These are phyloP conservation scores for Ptiloglossa arizonensis DNA, from an alignment of 1,140 invertebrate genomes.

Conservation along the genomic window DNA sequence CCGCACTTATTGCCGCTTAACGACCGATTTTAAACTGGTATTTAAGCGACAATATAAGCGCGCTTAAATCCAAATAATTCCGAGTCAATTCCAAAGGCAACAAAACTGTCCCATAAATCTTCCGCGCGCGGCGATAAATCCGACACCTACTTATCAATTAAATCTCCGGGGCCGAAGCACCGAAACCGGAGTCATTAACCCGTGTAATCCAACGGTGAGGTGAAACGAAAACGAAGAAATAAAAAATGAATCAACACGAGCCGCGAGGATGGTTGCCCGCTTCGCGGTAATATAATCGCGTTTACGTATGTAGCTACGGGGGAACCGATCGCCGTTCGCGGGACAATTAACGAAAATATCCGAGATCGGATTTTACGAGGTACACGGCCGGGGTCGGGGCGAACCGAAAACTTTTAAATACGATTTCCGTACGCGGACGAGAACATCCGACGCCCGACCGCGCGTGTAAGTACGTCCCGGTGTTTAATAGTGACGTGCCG, in stretches of 20 bases:
- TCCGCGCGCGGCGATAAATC: slow-evolving; percentile 9
- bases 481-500: slow-evolving; percentile 19
- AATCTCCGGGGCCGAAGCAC: slow-evolving; percentile 8
- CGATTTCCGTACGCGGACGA: slow-evolving; percentile 12
- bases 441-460: neutral
- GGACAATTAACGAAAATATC: slow-evolving; percentile 19
- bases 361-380: slow-evolving; percentile 26
- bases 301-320: neutral
- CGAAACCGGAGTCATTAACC: slow-evolving; percentile 4
- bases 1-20: neutral
- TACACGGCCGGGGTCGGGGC: neutral
- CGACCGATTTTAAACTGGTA: neutral
- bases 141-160: slow-evolving; percentile 33
- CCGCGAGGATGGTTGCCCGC: too few species aligned
- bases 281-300: slow-evolving; percentile 2
- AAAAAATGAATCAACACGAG: neutral
- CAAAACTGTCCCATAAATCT: slow-evolving; percentile 32
- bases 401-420: slow-evolving; percentile 13
- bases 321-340: neutral
- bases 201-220: neutral
- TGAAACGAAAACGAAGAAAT: too few species aligned
- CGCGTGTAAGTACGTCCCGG: neutral
- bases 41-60: neutral
- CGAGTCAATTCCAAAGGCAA: neutral
- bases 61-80: slow-evolving; percentile 31